Evolutionary conservation across 2,113 vertebrate species (phyloP), one percentile per base, ranked within the genome.

Genomic region (Hydropotes inermis): DNA sequence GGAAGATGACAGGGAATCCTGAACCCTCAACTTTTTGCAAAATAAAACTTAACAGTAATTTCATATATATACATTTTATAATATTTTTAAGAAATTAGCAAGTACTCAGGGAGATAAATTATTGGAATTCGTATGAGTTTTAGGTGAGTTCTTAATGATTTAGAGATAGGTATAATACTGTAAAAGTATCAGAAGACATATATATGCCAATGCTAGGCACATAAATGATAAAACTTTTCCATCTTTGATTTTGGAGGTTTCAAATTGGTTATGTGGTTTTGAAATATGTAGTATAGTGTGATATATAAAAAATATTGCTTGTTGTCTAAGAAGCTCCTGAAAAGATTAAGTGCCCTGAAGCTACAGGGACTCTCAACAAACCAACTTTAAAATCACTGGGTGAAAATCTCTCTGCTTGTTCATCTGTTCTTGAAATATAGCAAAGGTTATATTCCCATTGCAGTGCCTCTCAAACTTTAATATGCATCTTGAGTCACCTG

Each of bases 61-160:
- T 90, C 50, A 43, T 36, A 60, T 25, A 84, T 9, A 58, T 10
- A 3, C 12, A 60, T 45, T 79, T 60, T 64, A 91, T 91, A 67
- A 21, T 81, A 61, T 83, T 95, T 91, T 82, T 64, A 97, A 76
- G 47, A 97, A 96, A 74, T 82, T 84, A 43, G 54, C 36, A 95
- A 91, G 96, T 95, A 67, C 43, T 15, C 15, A 87, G 54, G 21
- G 28, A 93, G 58, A 78, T 87, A 81, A 82, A 81, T 94, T 55
- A 83, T 78, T 89, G 25, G 16, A 47, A 47, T 74, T 86, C 25
- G 3, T 84, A 87, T 33, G 25, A 30, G 30, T 91, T 97, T 91
- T 82, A 85, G 39, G 28, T 94, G 9, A 74, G 15, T 64, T 67
- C 94, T 78, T 84, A 81, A 4, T 57, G 82, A 89, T 87, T 78